Evolutionary conservation across 2,888 invertebrate genomes (phyloP), one percentile per base, ranked within the genome.

Genomic region (Drosophila meridiana): DNA sequence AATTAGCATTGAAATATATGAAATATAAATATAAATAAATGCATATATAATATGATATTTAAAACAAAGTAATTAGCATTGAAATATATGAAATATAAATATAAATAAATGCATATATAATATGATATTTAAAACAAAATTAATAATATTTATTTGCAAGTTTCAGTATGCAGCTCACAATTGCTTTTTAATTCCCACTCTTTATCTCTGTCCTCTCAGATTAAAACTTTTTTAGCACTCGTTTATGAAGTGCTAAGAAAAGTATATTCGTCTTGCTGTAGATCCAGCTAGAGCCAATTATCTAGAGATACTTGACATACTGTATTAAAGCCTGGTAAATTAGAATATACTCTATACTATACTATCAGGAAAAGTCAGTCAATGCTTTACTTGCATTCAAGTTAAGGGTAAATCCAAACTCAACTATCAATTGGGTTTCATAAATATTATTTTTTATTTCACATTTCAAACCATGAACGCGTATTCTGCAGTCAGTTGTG

Each of bases 81-180:
- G 0, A 43, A 9, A 20, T 7, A 48, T 30, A 14, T 30, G 14
- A 28, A 28, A 28, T 28, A 28, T 28, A 30, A 14, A 26, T 57
- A 8, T 28, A 47, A 13, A n/a, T 30, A 14, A 30, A 30, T 30
- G 8, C 9, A 50, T 32, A 5, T 53, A 28, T 7, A 47, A 36
- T 48, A 30, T 11, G 8, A 64, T 32, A 45, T 38, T 45, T 38
- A n/a, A 55, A 55, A 26, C n/a, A 3, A 36, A 42, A 32, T 57
- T 11, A 26, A 38, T 32, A 2, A n/a, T 28, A 40, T 13, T 48
- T 40, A 40, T 40, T 5, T 8, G 2, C 30, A n/a, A 30, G 14
- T 42, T 28, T 36, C 36, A 13, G 48, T n/a, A 36, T 45, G 28
- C 20, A 36, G 34, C 14, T 2, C 42, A 2, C 0, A 11, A n/a